These are phyloP conservation scores for Mnemiopsis leidyi DNA, from an alignment of 37 sponge, comb jelly and placozoan species.

Conservation along the genomic window DNA sequence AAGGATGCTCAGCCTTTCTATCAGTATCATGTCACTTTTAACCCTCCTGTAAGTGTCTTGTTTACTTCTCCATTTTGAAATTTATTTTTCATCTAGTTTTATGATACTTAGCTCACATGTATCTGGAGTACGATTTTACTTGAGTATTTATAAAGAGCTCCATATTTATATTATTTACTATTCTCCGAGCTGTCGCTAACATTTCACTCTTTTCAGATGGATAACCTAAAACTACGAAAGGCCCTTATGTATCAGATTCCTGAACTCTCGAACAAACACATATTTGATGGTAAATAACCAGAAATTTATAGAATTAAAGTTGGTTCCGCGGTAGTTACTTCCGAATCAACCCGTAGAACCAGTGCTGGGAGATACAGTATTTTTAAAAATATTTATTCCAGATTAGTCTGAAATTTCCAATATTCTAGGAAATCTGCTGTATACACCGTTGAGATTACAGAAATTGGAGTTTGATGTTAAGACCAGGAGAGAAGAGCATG, in stretches of 20 bases:
- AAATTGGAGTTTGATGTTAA: not conserved
- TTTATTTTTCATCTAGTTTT: not conserved
- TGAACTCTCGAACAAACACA: not conserved
- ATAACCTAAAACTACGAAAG: not conserved
- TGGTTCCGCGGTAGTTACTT: too few relatives aligned
- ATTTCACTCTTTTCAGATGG: not conserved
- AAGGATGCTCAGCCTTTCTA: constrained; percentile 75
- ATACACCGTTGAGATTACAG: not conserved
- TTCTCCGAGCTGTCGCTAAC: not conserved
- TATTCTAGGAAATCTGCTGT: constrained; percentile 16
- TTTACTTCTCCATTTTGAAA: not conserved
- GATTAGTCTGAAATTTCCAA: too few relatives aligned
- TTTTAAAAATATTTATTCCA: not conserved
- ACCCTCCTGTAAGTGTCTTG: constrained; percentile 8
- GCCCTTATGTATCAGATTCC: not conserved
- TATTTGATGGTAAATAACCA: not conserved
- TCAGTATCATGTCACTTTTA: constrained; percentile 81
- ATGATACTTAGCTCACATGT: too few relatives aligned
- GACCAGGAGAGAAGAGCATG: not conserved
- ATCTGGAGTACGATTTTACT: too few relatives aligned
- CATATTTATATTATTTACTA: too few relatives aligned
- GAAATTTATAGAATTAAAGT: too few relatives aligned
- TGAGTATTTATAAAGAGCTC: too few relatives aligned
- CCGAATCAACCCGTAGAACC: too few relatives aligned
- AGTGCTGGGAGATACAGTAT: not conserved